Base-by-base conservation (phyloP, 1,140 invertebrate genomes). In the Goniozus legneri region DNA sequence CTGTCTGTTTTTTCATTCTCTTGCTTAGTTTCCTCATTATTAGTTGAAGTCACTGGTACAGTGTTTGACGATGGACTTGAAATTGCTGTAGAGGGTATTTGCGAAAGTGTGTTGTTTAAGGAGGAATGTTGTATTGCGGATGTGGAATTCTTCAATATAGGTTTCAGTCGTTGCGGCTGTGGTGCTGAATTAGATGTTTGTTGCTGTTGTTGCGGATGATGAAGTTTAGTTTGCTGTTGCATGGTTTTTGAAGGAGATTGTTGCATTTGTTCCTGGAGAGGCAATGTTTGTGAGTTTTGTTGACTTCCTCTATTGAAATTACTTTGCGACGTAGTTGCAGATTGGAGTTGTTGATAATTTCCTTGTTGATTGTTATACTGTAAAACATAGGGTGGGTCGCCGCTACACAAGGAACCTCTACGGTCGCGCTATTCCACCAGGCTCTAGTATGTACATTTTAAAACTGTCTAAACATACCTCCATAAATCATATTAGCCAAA, bases 371-470 rank as follows among this genome's bases (percentile, higher is more conserved):
- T 53, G 56, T 57, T 58, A 50, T 62, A 73, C 73, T 76, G 70
- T 46, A 71, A 72, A 72, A 70, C 60, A 74, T 54, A 75, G 72
- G 72, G 66, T 69, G 70, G 68, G 69, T 66, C 65, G 69, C 70
- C 65, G 70, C 73, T 76, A 76, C 69, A 76, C 73, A 76, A 76
- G 70, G 69, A 76, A 76, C 73, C 69, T 73, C 65, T 64, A 74
- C 72, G 72, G 73, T 69, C 71, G 72, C 71, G 69, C 70, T 65
- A 71, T 68, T 63, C 70, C 66, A 74, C 70, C 73, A 76, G 73
- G 69, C 67, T 69, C 71, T 67, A 75, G 71, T 58, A 60, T 62
- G 56, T 67, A 62, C 60, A 64, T 56, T 65, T 38, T 53, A 52
- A 55, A 64, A 64, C 59, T 65, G 61, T 56, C 62, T 62, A 60